Conservation (phyloP, 2,797 vertebrate species). For the Chloroceryle inda region DNA sequence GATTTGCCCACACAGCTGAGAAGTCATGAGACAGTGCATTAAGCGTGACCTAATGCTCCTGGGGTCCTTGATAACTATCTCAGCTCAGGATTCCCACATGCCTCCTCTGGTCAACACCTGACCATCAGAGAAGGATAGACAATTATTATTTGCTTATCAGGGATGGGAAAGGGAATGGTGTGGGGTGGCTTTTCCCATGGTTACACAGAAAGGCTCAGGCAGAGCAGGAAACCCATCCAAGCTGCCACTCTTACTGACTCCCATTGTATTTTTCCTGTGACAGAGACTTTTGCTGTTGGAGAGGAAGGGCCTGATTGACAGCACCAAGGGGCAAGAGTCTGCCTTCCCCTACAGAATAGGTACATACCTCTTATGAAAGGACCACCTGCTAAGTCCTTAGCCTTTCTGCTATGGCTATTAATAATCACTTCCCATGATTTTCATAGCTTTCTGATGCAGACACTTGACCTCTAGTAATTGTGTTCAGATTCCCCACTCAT, state of each 20-base stretch:
- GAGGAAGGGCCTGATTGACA: neutral
- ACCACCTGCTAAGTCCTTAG: conserved; percentile 14
- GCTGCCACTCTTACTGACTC: neutral
- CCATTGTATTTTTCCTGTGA: fast-evolving
- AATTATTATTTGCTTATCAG: fast-evolving
- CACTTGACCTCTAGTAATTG: conserved; percentile 1
- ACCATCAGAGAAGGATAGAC: neutral
- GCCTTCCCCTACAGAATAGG: neutral
- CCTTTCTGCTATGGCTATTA: conserved; percentile 16
- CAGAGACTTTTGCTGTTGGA: neutral
- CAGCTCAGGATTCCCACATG: fast-evolving
- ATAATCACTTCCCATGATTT: conserved; percentile 39
- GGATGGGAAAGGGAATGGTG: neutral
- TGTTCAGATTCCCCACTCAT: neutral
- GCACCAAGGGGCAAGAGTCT: neutral
- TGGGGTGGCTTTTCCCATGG: fast-evolving
- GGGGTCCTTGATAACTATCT: neutral
- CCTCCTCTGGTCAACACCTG: neutral
- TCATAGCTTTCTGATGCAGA: neutral
- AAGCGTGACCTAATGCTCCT: neutral
- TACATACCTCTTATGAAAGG: neutral
- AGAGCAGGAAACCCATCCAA: neutral
- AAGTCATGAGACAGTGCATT: neutral
- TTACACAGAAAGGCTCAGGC: neutral
- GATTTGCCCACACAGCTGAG: neutral